A percentile compares a stretch with the other conserved stretches of the same genome.
These are phyloP conservation scores for Erannis defoliaria DNA, from an alignment of 2,888 invertebrate species.

Conservation along the genomic window DNA sequence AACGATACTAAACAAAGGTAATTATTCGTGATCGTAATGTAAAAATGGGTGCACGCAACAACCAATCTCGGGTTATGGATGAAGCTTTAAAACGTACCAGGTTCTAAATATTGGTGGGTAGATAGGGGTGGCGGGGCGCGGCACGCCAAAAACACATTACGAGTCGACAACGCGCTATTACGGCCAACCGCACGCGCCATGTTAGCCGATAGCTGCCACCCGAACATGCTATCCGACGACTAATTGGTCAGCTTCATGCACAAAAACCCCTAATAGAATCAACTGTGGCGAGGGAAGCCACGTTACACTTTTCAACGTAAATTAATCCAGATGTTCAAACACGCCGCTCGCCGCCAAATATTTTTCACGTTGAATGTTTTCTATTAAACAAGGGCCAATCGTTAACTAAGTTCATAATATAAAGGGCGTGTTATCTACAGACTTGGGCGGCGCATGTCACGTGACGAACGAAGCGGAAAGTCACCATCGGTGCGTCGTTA, in stretches of 20 bases:
- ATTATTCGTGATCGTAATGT: constrained; percentile 77
- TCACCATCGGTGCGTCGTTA: constrained; percentile 61
- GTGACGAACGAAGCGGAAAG: constrained; percentile 73
- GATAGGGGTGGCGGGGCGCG: constrained; percentile 73
- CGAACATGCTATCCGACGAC: constrained; percentile 79
- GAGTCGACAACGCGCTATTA: constrained; percentile 78
- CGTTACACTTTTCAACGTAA: constrained; percentile 64
- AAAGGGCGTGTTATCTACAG: constrained; percentile 74
- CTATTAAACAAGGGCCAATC: constrained; percentile 65
- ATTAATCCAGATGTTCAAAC: constrained; percentile 57
- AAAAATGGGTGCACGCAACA: constrained; percentile 77
- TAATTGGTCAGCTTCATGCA: constrained; percentile 80
- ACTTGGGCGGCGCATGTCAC: constrained; percentile 75
- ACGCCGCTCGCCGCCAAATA: constrained; percentile 52
- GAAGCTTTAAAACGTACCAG: constrained; percentile 74
- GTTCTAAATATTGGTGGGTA: constrained; percentile 73
- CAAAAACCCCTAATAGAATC: constrained; percentile 78
- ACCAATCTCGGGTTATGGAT: constrained; percentile 74
- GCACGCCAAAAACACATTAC: constrained; percentile 84
- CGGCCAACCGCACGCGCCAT: constrained; percentile 80
- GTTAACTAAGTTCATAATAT: constrained; percentile 59
- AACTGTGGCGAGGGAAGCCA: constrained; percentile 68
- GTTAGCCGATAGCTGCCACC: constrained; percentile 74
- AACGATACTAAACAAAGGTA: constrained; percentile 76
- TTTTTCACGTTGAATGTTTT: constrained; percentile 60